Evolutionary conservation across 2,797 vertebrate genomes (phyloP), one percentile per base, ranked within the genome.

Genomic region (Ptychadena robeensis): DNA sequence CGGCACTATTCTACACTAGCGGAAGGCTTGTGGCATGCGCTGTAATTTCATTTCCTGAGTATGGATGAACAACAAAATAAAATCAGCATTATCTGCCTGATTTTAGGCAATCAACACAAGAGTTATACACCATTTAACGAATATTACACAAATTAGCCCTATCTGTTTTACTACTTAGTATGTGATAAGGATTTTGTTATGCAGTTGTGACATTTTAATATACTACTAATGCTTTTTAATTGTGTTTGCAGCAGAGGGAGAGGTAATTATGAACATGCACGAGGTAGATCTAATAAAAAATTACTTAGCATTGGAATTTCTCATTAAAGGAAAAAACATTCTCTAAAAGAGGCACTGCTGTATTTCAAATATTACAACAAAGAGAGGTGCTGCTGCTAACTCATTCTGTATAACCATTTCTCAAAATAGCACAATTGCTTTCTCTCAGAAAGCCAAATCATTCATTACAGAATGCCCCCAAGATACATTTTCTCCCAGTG

Each of bases 341-440:
- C 37, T 81, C 86, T 86, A 86, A 91, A 90, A 90, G 71, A 85
- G 11, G 68, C 87, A 83, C 86, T 89, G 83, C 82, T 90, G 48
- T 80, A 88, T 91, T 91, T 90, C 80, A 87, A 88, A 90, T 89
- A 88, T 88, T 83, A 80, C 81, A 88, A 86, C 82, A 85, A 90
- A 90, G 87, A 72, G 74, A 89, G 79, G 73, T 69, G 64, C 84
- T 88, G 85, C 86, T 92, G 86, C 87, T 90, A 88, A 88, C 73
- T 86, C 73, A 85, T 85, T 82, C 66, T 90, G 34, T 86, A 87
- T 88, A 88, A 87, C 85, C 86, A 87, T 88, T 90, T 90, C 91
- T 92, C 80, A 90, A 90, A 92, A 92, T 87, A 92, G 86, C 80
- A 86, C 82, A 88, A 84, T 75, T 85, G 84, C 84, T 90, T 87